Percentiles rank a stretch among this genome's conserved stretches.
phyloP scores from a whole-genome alignment of 2,113 vertebrate species.

The Aythya baeri region DNA sequence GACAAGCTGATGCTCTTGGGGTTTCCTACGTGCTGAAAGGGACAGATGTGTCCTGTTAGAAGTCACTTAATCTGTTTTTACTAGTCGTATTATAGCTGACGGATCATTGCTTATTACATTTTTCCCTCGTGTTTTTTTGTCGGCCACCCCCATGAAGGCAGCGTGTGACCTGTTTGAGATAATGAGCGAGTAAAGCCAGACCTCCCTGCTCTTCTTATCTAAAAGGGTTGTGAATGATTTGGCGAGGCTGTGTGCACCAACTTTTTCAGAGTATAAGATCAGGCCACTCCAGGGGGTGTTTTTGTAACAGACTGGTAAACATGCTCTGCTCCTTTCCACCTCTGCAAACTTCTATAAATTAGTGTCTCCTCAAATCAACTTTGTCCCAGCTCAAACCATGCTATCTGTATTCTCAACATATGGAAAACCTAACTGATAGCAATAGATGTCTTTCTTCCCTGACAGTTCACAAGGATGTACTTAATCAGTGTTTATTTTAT shows the following conservation, averaged over 20 bases:
- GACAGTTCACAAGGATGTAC: conserved; percentile 69
- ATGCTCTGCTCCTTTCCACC: conserved; percentile 20
- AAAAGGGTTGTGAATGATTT: conserved; percentile 32
- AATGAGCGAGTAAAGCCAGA: conserved; percentile 3
- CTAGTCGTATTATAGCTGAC: neutral
- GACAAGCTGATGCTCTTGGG: neutral
- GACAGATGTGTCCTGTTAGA: neutral
- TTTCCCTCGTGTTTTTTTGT: neutral
- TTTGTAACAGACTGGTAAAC: conserved; percentile 69
- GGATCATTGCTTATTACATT: conserved; percentile 29
- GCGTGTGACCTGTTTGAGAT: neutral
- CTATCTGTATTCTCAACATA: conserved; percentile 29
- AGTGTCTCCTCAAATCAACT: neutral
- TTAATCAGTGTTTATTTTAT: conserved; percentile 77
- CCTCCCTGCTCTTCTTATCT: neutral
- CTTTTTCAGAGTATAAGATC: conserved; percentile 49
- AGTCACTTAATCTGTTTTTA: neutral
- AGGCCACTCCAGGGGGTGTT: conserved; percentile 44
- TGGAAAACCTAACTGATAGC: conserved; percentile 68
- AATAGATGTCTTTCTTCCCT: conserved; percentile 69
- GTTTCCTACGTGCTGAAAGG: neutral
- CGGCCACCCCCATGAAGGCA: neutral
- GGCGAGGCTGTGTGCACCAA: neutral
- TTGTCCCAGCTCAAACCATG: too few species aligned
- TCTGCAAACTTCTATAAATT: conserved; percentile 2